A percentile compares a stretch with the other conserved stretches of the same genome.
These are phyloP conservation scores for Eublepharis macularius DNA, from an alignment of 2,113 vertebrate genomes.

Conservation along the genomic window DNA sequence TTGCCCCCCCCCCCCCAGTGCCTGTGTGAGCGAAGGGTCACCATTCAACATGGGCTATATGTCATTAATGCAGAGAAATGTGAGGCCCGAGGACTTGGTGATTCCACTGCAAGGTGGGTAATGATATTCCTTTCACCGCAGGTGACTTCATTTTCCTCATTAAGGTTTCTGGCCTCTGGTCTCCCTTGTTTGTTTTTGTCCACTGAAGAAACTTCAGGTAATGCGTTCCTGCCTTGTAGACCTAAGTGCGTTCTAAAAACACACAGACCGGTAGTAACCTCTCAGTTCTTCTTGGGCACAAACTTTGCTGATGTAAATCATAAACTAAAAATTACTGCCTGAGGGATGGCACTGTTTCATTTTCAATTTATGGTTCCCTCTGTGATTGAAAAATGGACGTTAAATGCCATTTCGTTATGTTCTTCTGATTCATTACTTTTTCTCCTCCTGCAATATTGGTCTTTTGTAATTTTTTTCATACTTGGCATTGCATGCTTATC, in stretches of 20 bases:
- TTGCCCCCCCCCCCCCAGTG: no score
- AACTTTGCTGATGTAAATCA: not conserved
- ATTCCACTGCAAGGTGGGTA: not conserved
- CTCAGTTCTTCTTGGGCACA: not conserved
- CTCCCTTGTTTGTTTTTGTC: not conserved
- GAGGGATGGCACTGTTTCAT: not conserved
- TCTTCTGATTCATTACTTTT: not conserved
- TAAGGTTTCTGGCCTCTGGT: not conserved
- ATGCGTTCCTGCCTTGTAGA: not conserved
- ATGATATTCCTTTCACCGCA: not conserved
- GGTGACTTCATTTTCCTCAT: not conserved
- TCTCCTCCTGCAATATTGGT: not conserved
- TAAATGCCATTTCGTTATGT: not conserved
- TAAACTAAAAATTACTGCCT: not conserved
- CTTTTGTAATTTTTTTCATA: not conserved
- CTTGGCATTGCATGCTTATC: not conserved
- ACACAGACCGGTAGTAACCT: not conserved
- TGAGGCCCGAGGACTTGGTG: no score
- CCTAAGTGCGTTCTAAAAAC: not conserved
- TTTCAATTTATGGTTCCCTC: not conserved
- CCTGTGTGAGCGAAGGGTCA: no score
- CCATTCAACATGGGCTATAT: no score
- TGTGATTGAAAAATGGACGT: not conserved
- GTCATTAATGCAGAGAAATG: no score
- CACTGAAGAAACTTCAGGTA: not conserved